A percentile compares a stretch with the other conserved stretches of the same genome.
phyloP scores from a whole-genome alignment of 2,888 invertebrate species.

The Philonicus albiceps region DNA sequence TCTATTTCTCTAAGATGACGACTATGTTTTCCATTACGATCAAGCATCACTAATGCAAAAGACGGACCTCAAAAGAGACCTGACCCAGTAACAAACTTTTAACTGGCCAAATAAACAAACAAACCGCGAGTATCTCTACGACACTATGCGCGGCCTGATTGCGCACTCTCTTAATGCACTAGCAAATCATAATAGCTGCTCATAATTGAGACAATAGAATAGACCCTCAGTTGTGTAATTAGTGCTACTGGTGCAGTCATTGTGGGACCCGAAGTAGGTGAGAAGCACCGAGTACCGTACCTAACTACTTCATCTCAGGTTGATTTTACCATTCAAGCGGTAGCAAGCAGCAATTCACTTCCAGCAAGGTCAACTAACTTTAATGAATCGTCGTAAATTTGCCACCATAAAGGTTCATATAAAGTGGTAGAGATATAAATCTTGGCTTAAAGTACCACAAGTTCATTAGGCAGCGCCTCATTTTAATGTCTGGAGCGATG shows the following conservation, averaged over 20 bases:
- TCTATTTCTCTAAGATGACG: not conserved
- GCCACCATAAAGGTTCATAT: not conserved
- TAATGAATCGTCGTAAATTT: constrained; percentile 30
- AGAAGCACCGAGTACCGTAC: constrained; percentile 1
- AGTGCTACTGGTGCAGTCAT: not conserved
- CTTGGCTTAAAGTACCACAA: not conserved
- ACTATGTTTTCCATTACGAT: not conserved
- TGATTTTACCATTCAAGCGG: not conserved
- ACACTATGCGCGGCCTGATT: not conserved
- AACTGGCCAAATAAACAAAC: not conserved
- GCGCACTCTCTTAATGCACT: not conserved
- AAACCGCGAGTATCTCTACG: not conserved
- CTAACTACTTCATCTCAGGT: not conserved
- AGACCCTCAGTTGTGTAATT: not conserved
- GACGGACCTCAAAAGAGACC: not conserved
- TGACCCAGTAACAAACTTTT: not conserved
- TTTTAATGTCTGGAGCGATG: constrained; percentile 11
- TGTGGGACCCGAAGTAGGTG: constrained; percentile 10
- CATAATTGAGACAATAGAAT: constrained; percentile 16
- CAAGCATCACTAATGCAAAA: not conserved
- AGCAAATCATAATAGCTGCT: not conserved
- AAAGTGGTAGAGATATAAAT: constrained; percentile 12
- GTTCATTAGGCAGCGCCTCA: constrained; percentile 20
- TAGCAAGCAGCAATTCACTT: not conserved
- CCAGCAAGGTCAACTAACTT: constrained; percentile 30